phyloP scores from a whole-genome alignment of 2,113 vertebrate genomes.

The Salminus brasiliensis region DNA sequence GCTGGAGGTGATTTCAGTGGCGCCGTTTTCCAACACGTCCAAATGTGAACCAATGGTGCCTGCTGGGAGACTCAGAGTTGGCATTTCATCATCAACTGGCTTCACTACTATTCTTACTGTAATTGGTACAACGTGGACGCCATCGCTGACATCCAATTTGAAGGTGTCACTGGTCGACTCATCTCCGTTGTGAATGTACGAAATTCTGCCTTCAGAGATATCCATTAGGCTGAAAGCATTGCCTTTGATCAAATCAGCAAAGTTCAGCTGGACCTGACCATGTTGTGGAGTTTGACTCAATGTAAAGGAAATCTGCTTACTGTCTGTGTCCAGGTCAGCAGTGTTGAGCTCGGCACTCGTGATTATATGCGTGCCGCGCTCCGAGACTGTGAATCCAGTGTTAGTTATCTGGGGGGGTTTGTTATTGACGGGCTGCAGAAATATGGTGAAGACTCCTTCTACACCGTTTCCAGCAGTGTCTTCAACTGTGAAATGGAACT shows the following conservation, averaged over 20 bases:
- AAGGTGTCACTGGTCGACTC: conserved; percentile 81
- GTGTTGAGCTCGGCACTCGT: conserved; percentile 80
- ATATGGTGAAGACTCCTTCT: conserved; percentile 84
- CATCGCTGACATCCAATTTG: conserved; percentile 89
- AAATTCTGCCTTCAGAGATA: conserved; percentile 80
- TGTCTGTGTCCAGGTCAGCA: conserved; percentile 84
- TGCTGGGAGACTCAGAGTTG: conserved; percentile 72
- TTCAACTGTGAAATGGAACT: conserved; percentile 88
- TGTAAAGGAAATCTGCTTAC: conserved; percentile 79
- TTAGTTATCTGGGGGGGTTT: conserved; percentile 93
- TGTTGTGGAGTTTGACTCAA: conserved; percentile 83
- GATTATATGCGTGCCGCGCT: conserved; percentile 81
- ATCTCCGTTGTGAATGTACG: conserved; percentile 84
- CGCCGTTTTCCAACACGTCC: conserved; percentile 91
- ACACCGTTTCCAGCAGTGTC: conserved; percentile 86
- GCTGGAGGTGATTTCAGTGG: conserved; percentile 85
- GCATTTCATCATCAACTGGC: conserved; percentile 82
- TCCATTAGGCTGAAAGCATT: conserved; percentile 82
- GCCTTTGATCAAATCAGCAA: conserved; percentile 76
- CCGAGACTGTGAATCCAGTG: conserved; percentile 84
- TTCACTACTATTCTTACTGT: conserved; percentile 83
- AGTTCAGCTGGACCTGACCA: conserved; percentile 79
- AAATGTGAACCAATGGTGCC: conserved; percentile 88
- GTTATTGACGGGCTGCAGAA: conserved; percentile 90
- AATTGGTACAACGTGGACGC: conserved; percentile 86